Conservation (phyloP, 2,113 vertebrate genomes). For the Micronycteris hirsuta region DNA sequence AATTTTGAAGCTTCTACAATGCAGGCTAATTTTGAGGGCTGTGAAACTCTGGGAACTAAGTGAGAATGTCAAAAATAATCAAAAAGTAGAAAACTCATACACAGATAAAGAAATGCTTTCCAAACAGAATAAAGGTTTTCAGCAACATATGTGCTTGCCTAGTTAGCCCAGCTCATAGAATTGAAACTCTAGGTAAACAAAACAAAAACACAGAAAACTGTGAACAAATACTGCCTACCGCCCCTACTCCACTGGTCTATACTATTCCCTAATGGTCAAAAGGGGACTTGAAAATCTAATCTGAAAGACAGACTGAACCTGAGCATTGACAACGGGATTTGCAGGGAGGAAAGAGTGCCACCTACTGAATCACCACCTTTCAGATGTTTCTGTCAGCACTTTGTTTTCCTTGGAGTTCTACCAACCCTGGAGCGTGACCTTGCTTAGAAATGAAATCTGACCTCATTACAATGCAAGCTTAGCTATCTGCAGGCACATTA, state of each 20-base stretch:
- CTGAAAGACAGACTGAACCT: slow-evolving; percentile 1
- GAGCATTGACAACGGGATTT: slow-evolving; percentile 17
- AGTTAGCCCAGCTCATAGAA: background rate
- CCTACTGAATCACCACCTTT: slow-evolving; percentile 65
- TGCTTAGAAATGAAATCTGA: slow-evolving; percentile 73
- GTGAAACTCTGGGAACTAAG: background rate
- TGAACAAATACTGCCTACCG: background rate
- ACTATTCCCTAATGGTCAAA: background rate
- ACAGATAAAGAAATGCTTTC: background rate
- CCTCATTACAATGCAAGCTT: slow-evolving; percentile 73
- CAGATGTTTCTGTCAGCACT: slow-evolving; percentile 64
- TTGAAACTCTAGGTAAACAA: slow-evolving; percentile 26
- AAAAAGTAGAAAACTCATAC: background rate
- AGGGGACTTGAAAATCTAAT: slow-evolving; percentile 13
- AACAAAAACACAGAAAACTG: background rate
- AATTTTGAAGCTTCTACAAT: slow-evolving; percentile 9
- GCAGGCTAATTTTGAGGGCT: slow-evolving; percentile 7
- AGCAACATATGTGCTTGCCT: background rate
- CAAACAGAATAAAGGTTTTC: background rate
- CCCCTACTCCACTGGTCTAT: background rate
- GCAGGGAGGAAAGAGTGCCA: slow-evolving; percentile 62
- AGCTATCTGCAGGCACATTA: slow-evolving; percentile 63
- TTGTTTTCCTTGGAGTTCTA: slow-evolving; percentile 73
- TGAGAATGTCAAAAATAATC: slow-evolving; percentile 8
- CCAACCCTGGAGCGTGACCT: slow-evolving; percentile 68